Percentiles rank a stretch among this genome's conserved stretches.
These are phyloP conservation scores for Ramphastos sulfuratus DNA, from an alignment of 2,113 vertebrate species.

Conservation along the genomic window DNA sequence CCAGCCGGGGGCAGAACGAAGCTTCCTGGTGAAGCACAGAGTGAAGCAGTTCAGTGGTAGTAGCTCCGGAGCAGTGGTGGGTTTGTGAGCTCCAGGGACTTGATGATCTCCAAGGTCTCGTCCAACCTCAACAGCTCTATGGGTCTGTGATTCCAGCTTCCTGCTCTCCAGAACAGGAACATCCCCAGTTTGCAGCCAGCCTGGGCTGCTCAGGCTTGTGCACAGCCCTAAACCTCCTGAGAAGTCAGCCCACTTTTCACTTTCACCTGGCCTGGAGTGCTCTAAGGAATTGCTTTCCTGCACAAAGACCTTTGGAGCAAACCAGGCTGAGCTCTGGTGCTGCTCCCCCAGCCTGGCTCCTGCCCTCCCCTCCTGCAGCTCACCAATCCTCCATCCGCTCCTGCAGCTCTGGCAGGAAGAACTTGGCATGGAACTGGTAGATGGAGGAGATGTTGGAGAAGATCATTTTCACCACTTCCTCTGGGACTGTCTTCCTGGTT, in stretches of 20 bases:
- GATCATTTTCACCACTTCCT: slow-evolving; percentile 85
- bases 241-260: background rate
- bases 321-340: background rate
- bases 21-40: background rate
- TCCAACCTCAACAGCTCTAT: too few species aligned
- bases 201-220: background rate
- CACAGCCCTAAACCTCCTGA: background rate
- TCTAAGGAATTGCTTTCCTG: background rate
- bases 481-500: slow-evolving; percentile 78
- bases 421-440: slow-evolving; percentile 86
- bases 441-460: slow-evolving; percentile 92
- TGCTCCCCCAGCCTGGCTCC: background rate
- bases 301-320: background rate
- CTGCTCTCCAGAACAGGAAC: background rate
- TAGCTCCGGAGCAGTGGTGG: too few species aligned
- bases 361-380: background rate
- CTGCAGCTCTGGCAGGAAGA: slow-evolving; percentile 88
- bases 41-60: too few species aligned
- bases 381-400: slow-evolving; percentile 84
- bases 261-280: background rate
- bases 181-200: background rate
- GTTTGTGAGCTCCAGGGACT: too few species aligned
- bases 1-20: fast-evolving
- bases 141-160: background rate
- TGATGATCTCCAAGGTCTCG: too few species aligned